These are phyloP conservation scores for Acanthosepion lycidas DNA, from an alignment of 2,888 invertebrate species.

Conservation along the genomic window DNA sequence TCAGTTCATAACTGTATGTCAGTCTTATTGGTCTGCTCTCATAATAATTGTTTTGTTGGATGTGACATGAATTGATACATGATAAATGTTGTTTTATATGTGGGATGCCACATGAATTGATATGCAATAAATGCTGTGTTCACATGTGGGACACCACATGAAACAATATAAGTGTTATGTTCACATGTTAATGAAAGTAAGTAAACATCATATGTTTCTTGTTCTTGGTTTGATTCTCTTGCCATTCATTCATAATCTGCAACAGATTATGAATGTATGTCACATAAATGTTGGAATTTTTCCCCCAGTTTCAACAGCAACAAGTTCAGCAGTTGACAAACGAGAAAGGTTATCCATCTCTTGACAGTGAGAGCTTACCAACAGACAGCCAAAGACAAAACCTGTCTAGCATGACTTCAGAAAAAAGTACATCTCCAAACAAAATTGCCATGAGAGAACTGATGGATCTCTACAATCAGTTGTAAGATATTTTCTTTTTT, in stretches of 20 bases:
- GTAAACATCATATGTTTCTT: too few species aligned
- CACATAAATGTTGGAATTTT: not conserved
- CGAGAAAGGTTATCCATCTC: conserved; percentile 53
- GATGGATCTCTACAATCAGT: conserved; percentile 60
- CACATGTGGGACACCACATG: too few species aligned
- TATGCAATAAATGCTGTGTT: too few species aligned
- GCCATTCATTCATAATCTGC: not conserved
- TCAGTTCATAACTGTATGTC: too few species aligned
- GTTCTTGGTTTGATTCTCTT: not conserved
- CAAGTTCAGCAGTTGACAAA: conserved; percentile 49
- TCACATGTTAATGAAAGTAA: too few species aligned
- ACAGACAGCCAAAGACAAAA: not conserved
- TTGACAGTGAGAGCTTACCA: not conserved
- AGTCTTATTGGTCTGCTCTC: too few species aligned
- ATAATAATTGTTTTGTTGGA: too few species aligned
- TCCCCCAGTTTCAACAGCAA: not conserved
- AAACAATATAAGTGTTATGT: too few species aligned
- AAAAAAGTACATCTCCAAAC: conserved; percentile 51
- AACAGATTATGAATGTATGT: not conserved
- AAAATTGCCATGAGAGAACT: conserved; percentile 59
- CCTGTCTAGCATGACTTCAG: conserved; percentile 4
- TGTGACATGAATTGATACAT: too few species aligned
- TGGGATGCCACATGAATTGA: too few species aligned
- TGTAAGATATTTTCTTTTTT: conserved; percentile 59
- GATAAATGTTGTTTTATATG: too few species aligned